Evolutionary conservation across 2,113 vertebrate species (phyloP), one percentile per base, ranked within the genome.

Genomic region (Anthoscopus minutus): DNA sequence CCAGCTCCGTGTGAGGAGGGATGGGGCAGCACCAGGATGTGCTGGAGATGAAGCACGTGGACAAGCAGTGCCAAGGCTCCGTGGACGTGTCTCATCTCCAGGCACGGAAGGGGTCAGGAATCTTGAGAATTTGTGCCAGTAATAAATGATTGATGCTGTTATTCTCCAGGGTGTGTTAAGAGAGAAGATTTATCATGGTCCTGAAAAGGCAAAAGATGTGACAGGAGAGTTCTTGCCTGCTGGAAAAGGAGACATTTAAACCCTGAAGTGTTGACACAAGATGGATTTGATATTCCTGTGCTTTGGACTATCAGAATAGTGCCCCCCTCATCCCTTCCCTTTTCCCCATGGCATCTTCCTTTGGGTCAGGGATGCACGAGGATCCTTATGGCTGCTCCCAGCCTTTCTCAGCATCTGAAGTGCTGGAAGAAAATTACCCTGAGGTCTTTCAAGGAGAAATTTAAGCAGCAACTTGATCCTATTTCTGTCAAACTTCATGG

Each of bases 141-240:
- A 45, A 66, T 27, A 77, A 81, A 79, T 56, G 86, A 90, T 79
- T 51, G 93, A 92, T 58, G 64, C 35, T 56, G 76, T 82, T 77
- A 13, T 66, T 96, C 86, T 86, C 66, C 10, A 21, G 82, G 61
- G 87, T 38, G 62, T 30, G 27, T 47, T 73, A 60, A 21, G 37
- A 5, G n/a, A 71, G 85, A 51, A 40, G 81, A 80, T 89, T 93
- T 78, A 84, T 86, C 50, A 27, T 4, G 85, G 22, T 61, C 93
- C 81, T 44, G 53, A 78, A 88, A 78, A 94, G 72, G 60, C 82
- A 42, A 33, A 82, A 90, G 88, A 67, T 30, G 53, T 76, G 93
- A 95, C 56, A 72, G 86, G 89, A 84, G 87, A 89, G 91, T 81
- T 92, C 44, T 86, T 84, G 86, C 57, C 83, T 92, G 92, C 67